Evolutionary conservation across 2,113 vertebrate genomes (phyloP).

Genomic region (Siphamia tubifer): DNA sequence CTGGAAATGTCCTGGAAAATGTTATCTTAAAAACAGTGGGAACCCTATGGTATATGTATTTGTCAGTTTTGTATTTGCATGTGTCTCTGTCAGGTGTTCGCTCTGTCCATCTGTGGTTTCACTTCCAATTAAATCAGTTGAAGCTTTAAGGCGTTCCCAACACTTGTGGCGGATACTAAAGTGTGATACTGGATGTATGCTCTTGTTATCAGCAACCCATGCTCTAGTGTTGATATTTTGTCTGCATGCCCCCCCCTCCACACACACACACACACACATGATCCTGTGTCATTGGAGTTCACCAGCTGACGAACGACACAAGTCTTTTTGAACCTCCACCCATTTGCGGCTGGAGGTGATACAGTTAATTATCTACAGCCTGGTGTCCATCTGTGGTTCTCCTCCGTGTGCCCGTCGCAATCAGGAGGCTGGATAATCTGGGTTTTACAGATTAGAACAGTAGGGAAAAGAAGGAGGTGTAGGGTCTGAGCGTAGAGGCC

Average conservation of each 20-base stretch:
- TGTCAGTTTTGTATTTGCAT: background rate
- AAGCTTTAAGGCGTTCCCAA: background rate
- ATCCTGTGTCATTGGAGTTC: background rate
- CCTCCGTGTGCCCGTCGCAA: conserved; percentile 34
- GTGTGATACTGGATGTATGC: background rate
- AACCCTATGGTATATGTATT: too few relatives aligned
- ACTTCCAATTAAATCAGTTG: background rate
- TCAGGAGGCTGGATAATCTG: conserved; percentile 81
- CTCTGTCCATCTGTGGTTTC: conserved; percentile 2
- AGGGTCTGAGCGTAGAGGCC: conserved; percentile 32
- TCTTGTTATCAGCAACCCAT: background rate
- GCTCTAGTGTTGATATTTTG: background rate
- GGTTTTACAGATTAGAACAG: conserved; percentile 87
- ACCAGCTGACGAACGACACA: conserved; percentile 26
- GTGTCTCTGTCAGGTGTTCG: background rate
- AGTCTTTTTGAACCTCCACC: conserved; percentile 22
- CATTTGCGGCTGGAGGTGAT: conserved; percentile 26
- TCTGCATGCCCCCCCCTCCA: background rate
- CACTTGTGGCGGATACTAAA: background rate
- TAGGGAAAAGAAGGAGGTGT: conserved; percentile 44
- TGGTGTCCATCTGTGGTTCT: conserved; percentile 77
- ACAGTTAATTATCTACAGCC: conserved; percentile 63
- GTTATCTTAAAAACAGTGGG: too few relatives aligned
- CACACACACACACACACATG: too few relatives aligned
- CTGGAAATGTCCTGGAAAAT: too few relatives aligned